Evolutionary conservation across 2,888 invertebrate species (phyloP), one percentile per base, ranked within the genome.

Genomic region (Cistogaster globosa): DNA sequence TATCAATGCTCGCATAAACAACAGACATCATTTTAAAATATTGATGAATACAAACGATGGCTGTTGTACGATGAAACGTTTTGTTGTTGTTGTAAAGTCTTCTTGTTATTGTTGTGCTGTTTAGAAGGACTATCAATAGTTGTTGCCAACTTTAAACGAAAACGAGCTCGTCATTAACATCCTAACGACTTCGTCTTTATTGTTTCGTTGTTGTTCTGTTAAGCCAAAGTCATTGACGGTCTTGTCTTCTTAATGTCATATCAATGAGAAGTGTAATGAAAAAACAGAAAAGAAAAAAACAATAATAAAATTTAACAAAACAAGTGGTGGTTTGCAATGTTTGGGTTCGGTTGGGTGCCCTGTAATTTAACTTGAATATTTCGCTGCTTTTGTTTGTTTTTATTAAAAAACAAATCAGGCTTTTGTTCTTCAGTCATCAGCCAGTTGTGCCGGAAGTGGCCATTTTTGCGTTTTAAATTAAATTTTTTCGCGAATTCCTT

Each of bases 401-500:
- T 83, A 65, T 83, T 83, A 83, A 60, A 83, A 78, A 84, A 80
- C 60, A 79, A n/a, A n/a, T 18, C 63, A 53, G 48, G 75, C 75
- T 82, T 78, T 78, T 82, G 77, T 84, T 84, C 14, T 45, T 62
- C 72, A 75, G 58, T 55, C 51, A 62, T 22, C 71, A 72, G 71
- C 74, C 78, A 83, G 71, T 81, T 82, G 80, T 84, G 86, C 88
- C 88, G 88, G 88, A 88, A 88, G 88, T 88, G 88, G 88, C 88
- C 88, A 88, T 88, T 88, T 87, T 88, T 88, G 87, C 84, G 87
- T 88, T 88, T 88, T 86, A 88, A 88, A 88, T 88, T 88, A 88
- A 88, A 87, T 87, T 87, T 88, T 87, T 87, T 83, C 76, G 71
- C 81, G 77, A 77, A 42, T 57, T 72, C 22, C 68, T 67, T 78